These are phyloP conservation scores for Amphilophus citrinellus DNA, from an alignment of 2,113 vertebrate genomes.

Conservation along the genomic window DNA sequence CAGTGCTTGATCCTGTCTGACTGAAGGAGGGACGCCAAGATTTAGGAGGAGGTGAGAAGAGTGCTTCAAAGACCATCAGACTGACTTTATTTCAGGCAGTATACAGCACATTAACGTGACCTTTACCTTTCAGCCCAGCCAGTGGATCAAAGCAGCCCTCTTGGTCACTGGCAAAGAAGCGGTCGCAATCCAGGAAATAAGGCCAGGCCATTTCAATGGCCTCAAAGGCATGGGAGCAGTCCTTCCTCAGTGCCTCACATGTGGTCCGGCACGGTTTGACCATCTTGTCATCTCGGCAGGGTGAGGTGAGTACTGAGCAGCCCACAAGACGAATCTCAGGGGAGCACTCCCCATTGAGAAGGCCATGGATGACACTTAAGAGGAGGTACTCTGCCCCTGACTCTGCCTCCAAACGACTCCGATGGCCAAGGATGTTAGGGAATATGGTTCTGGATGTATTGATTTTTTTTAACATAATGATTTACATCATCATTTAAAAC, in stretches of 20 bases:
- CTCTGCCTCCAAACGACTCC: constrained; percentile 83
- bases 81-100: not conserved
- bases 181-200: constrained; percentile 94
- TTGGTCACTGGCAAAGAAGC: constrained; percentile 86
- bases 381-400: constrained; percentile 92
- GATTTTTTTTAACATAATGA: not conserved
- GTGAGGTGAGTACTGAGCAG: constrained; percentile 91
- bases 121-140: constrained; percentile 85
- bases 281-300: constrained; percentile 80
- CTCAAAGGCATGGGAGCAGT: constrained; percentile 90
- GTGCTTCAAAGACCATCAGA: not conserved
- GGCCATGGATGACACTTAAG: constrained; percentile 89
- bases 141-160: constrained; percentile 93
- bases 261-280: constrained; percentile 88
- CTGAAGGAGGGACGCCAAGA: constrained; percentile 67
- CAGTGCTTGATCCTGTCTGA: constrained; percentile 76
- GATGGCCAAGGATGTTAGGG: constrained; percentile 90
- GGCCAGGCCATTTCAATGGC: constrained; percentile 98
- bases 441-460: constrained; percentile 77
- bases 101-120: not conserved
- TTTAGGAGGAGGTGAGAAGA: not conserved
- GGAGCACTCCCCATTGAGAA: constrained; percentile 94
- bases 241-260: constrained; percentile 86
- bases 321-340: constrained; percentile 92
- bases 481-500: not conserved